A percentile compares a stretch with the other conserved stretches of the same genome.
These are phyloP conservation scores for Temnothorax unifasciatus DNA, from an alignment of 2,888 invertebrate genomes.

Conservation along the genomic window DNA sequence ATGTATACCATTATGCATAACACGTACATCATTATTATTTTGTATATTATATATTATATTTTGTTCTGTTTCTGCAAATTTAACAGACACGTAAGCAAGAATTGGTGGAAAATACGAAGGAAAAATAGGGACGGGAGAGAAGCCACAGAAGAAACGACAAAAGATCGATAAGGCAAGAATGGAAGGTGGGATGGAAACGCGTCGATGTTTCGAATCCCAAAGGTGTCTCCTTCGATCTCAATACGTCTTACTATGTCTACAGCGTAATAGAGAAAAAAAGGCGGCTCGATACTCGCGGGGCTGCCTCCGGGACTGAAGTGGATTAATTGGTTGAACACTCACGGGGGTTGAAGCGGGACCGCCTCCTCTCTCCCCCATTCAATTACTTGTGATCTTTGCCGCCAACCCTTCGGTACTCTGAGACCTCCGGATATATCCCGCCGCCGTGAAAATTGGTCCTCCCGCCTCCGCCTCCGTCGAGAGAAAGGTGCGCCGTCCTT, in stretches of 20 bases:
- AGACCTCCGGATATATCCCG: slow-evolving; percentile 75
- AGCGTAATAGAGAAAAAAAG: slow-evolving; percentile 70
- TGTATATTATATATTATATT: background rate
- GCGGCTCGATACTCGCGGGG: slow-evolving; percentile 78
- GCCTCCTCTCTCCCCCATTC: slow-evolving; percentile 72
- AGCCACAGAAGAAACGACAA: slow-evolving; percentile 4
- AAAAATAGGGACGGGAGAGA: background rate
- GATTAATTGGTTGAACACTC: slow-evolving; percentile 85
- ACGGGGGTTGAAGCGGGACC: slow-evolving; percentile 79
- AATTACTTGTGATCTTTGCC: slow-evolving; percentile 84
- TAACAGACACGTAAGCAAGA: background rate
- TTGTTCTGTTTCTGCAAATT: background rate
- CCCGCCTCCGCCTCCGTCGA: slow-evolving; percentile 56
- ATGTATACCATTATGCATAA: too few relatives aligned
- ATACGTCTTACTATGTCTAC: slow-evolving; percentile 82
- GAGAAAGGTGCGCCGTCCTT: slow-evolving; percentile 69
- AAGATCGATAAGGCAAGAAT: slow-evolving; percentile 49
- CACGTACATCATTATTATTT: background rate
- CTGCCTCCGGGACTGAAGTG: slow-evolving; percentile 82
- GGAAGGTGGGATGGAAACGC: slow-evolving; percentile 30
- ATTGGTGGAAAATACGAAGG: background rate
- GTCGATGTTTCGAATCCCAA: slow-evolving; percentile 69
- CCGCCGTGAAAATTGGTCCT: slow-evolving; percentile 77
- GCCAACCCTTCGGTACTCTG: slow-evolving; percentile 78
- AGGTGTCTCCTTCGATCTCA: slow-evolving; percentile 79